Base-by-base conservation (phyloP, 1,140 invertebrate species). In the Anoplophora glabripennis region DNA sequence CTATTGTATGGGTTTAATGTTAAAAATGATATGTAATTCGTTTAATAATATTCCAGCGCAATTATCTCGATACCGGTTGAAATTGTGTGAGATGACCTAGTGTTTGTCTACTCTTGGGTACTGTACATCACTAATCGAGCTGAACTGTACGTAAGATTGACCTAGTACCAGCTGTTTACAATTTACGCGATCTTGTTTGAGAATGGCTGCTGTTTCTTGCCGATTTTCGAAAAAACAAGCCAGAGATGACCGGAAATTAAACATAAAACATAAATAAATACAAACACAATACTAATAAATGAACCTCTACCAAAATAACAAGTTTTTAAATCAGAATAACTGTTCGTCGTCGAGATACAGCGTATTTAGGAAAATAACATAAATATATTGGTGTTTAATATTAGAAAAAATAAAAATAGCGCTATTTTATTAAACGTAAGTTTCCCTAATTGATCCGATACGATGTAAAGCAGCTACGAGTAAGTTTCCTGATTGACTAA, bases 161-260 rank as follows among this genome's bases (percentile, higher is more conserved):
- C 59, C 59, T 61, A 61, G 11, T 45, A 41, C 47, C 59, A 61
- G 59, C 59, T 61, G 59, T 61, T 61, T 61, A 61, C 59, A 54
- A 61, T 61, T 51, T 57, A 12, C 49, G 14, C n/a, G 49, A 52
- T 40, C 34, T 35, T 40, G 49, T 61, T 52, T 42, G 15, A 61
- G 54, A 61, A 61, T 61, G 59, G 59, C 59, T 53, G 59, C 48
- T 48, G 37, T 28, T 45, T 61, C 59, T 61, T 61, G 59, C 59
- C 59, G 17, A 38, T 15, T 52, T 52, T 52, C 17, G 10, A 40
- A 52, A 45, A 45, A 45, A 45, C 14, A 15, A 14, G 15, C 21
- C 21, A 28, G 21, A 28, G 21, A 28, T 28, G 21, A 3, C 21
- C 21, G 21, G 21, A 28, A 28, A 28, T 5, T 28, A 28, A 28